phyloP scores from a whole-genome alignment of 2,888 invertebrate genomes.

The Troides aeacus region DNA sequence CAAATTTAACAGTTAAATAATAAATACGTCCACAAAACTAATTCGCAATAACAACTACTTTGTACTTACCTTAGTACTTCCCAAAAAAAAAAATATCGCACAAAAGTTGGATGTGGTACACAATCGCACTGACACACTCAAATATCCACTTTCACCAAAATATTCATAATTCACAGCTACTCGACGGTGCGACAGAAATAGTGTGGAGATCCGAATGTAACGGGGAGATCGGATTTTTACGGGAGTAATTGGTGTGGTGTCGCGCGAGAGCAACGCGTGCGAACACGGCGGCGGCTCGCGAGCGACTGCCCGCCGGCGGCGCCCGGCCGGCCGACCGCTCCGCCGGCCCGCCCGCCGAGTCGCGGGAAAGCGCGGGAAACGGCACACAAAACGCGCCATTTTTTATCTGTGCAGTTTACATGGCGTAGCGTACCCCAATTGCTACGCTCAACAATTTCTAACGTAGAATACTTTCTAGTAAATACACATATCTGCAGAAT shows the following conservation, averaged over 20 bases:
- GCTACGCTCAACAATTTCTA: conserved; percentile 10
- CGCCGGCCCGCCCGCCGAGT: conserved; percentile 19
- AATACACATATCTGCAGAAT: no score
- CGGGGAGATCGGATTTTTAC: conserved; percentile 15
- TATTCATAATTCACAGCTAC: conserved; percentile 13
- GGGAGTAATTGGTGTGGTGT: conserved; percentile 7
- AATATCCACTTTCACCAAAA: conserved; percentile 23
- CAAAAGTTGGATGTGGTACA: conserved; percentile 7
- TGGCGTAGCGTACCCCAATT: conserved; percentile 13
- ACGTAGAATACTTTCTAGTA: conserved; percentile 2
- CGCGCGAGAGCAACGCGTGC: conserved; percentile 4
- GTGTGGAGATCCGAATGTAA: conserved; percentile 11
- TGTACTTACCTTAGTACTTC: conserved; percentile 23
- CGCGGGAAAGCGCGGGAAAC: conserved; percentile 30
- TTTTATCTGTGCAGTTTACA: conserved; percentile 22
- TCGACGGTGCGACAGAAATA: conserved; percentile 7
- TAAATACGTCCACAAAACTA: not conserved
- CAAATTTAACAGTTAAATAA: no score
- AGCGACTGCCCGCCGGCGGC: conserved; percentile 18
- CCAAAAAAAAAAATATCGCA: conserved; percentile 1
- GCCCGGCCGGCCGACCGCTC: conserved; percentile 9
- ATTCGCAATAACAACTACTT: conserved; percentile 10
- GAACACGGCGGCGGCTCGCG: conserved; percentile 9
- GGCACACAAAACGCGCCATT: conserved; percentile 16
- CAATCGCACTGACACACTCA: conserved; percentile 11